Conservation (phyloP, 2,888 invertebrate genomes). For the Microplitis manilae region DNA sequence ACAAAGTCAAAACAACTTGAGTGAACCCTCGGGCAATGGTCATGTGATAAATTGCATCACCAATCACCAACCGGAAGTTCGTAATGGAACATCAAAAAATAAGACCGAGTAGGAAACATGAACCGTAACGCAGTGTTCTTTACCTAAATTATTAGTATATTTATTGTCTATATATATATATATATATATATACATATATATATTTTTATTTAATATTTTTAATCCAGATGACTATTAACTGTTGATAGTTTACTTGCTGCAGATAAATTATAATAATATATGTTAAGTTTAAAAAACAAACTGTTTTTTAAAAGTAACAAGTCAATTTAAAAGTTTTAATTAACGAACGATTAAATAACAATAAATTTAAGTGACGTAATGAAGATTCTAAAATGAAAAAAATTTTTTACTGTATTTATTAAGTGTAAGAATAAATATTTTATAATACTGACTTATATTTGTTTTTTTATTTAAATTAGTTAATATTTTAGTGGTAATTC, state of each 20-base stretch:
- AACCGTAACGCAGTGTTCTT: background rate
- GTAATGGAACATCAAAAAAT: constrained; percentile 45
- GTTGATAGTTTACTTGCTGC: background rate
- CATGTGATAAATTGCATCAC: constrained; percentile 4
- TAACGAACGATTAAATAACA: background rate
- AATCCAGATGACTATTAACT: background rate
- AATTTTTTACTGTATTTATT: background rate
- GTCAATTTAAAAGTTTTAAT: background rate
- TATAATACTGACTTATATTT: background rate
- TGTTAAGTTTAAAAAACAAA: constrained; percentile 13
- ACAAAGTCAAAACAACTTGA: constrained; percentile 23
- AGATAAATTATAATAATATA: background rate
- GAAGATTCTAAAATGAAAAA: background rate
- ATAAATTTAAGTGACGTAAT: background rate
- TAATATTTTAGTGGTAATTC: too few relatives aligned
- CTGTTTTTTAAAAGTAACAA: constrained; percentile 9
- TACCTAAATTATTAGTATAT: constrained; percentile 37
- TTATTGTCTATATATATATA: constrained; percentile 4
- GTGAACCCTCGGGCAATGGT: constrained; percentile 20
- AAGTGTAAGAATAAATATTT: background rate
- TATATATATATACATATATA: constrained; percentile 8
- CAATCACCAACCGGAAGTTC: constrained; percentile 36
- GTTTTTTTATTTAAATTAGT: background rate
- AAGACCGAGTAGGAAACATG: constrained; percentile 43
- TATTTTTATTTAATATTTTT: background rate